Evolutionary conservation across 2,797 vertebrate species (phyloP).

Genomic region (Tadarida brasiliensis): DNA sequence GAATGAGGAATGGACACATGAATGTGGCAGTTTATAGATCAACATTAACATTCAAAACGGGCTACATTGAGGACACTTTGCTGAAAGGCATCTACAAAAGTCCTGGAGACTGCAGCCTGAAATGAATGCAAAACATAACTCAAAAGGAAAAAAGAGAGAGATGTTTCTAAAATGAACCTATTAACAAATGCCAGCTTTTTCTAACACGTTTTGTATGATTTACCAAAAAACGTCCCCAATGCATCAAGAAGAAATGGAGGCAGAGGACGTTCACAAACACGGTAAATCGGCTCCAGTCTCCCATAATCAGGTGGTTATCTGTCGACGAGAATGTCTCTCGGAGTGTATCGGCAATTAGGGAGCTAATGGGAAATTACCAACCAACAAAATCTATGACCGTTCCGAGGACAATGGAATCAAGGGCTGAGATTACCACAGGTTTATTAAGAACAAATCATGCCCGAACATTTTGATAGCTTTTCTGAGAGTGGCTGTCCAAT

Average conservation of each 20-base stretch:
- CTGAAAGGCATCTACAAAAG: constrained; percentile 42
- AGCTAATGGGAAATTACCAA: constrained; percentile 65
- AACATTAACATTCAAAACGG: constrained; percentile 24
- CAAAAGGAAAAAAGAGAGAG: constrained; percentile 4
- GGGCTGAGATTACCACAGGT: background rate
- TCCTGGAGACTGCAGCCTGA: background rate
- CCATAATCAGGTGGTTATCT: background rate
- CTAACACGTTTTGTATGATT: background rate
- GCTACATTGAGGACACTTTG: background rate
- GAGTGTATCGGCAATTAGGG: constrained; percentile 62
- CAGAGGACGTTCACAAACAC: constrained; percentile 7
- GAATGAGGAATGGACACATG: background rate
- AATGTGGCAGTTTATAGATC: background rate
- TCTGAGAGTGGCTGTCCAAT: constrained; percentile 55
- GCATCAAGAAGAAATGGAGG: background rate
- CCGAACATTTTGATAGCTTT: constrained; percentile 60
- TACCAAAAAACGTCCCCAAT: background rate
- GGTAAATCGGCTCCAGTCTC: background rate
- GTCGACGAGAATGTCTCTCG: background rate
- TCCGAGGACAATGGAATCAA: constrained; percentile 52
- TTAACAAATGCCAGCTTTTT: background rate
- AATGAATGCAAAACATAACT: constrained; percentile 39
- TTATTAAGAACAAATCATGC: constrained; percentile 77
- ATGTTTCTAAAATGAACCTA: constrained; percentile 27
- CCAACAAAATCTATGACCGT: constrained; percentile 65